Percentiles rank a stretch among this genome's conserved stretches.
Conservation (phyloP, 2,113 vertebrate genomes). For the Tinamus guttatus region DNA sequence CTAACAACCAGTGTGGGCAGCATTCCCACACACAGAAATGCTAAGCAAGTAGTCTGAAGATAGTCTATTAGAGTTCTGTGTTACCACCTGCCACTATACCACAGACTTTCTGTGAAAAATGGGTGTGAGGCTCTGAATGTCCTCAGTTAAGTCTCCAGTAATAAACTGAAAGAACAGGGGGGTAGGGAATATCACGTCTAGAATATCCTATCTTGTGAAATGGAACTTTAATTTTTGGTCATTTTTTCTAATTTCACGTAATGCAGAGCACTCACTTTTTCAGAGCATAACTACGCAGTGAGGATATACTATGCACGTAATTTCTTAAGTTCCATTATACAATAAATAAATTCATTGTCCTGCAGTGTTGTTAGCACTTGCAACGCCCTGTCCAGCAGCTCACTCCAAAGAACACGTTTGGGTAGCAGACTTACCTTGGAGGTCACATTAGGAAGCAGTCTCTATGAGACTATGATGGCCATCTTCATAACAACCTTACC, state of each 20-base stretch:
- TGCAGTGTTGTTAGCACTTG: not conserved
- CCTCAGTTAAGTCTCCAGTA: not conserved
- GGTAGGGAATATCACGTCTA: not conserved
- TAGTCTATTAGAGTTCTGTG: not conserved
- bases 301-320: not conserved
- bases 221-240: not conserved
- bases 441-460: not conserved
- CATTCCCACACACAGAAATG: not conserved
- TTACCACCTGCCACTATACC: not conserved
- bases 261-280: not conserved
- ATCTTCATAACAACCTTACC: not conserved
- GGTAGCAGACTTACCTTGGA: not conserved
- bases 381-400: not conserved
- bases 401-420: accelerated
- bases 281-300: not conserved
- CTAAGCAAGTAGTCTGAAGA: not conserved
- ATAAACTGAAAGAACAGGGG: not conserved
- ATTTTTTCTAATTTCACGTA: not conserved
- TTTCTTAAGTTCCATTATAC: not conserved
- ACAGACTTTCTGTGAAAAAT: not conserved
- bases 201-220: not conserved
- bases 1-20: not conserved
- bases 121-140: not conserved
- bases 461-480: not conserved
- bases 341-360: not conserved